These are phyloP conservation scores for Otus sunia DNA, from an alignment of 2,113 vertebrate genomes.

Conservation along the genomic window DNA sequence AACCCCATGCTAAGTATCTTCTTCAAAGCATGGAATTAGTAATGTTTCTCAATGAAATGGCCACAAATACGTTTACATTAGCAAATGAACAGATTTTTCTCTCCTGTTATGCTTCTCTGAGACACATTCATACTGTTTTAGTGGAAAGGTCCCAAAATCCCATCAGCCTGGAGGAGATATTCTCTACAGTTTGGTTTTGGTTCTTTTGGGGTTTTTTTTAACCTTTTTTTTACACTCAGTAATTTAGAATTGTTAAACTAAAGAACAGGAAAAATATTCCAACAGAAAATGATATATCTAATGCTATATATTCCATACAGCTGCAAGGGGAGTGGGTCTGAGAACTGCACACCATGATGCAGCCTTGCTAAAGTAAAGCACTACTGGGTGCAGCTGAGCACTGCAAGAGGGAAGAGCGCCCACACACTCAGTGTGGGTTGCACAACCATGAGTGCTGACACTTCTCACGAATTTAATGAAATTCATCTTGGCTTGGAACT, in stretches of 20 bases:
- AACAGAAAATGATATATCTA: background rate
- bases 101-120: background rate
- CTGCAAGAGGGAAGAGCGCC: accelerated
- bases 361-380: background rate
- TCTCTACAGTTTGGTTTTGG: background rate
- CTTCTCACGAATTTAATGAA: background rate
- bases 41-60: background rate
- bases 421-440: no score
- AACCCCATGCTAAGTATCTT: background rate
- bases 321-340: background rate
- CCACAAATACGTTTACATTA: background rate
- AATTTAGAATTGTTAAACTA: background rate
- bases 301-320: background rate
- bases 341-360: background rate
- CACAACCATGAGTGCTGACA: background rate
- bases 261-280: background rate
- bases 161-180: background rate
- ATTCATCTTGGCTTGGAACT: background rate
- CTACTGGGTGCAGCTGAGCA: background rate
- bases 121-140: background rate
- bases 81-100: background rate
- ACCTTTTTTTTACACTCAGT: background rate
- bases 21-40: background rate
- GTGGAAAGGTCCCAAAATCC: background rate
- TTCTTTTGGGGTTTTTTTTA: no score